Evolutionary conservation across 2,888 invertebrate genomes (phyloP).

Genomic region (Lasioglossum oenotherae): DNA sequence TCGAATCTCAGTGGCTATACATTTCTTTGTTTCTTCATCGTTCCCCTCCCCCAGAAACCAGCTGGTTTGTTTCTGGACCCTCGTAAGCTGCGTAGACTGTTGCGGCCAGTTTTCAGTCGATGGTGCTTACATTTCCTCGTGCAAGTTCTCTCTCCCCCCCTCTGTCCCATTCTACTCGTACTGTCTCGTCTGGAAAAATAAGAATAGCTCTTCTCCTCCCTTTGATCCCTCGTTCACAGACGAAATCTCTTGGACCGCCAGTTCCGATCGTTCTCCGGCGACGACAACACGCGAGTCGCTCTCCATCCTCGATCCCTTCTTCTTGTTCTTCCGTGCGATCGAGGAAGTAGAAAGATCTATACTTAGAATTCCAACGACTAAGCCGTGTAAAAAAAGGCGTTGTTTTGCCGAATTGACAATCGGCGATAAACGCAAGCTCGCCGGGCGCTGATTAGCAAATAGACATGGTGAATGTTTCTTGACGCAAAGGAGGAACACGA

Average conservation of each 20-base stretch:
- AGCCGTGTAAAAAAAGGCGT: background rate
- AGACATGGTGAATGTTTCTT: background rate
- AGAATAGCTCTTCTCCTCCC: constrained; percentile 57
- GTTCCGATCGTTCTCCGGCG: constrained; percentile 12
- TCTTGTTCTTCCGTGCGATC: background rate
- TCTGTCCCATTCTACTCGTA: constrained; percentile 1
- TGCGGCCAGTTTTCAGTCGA: constrained; percentile 47
- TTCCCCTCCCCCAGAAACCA: constrained; percentile 27
- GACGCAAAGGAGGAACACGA: background rate
- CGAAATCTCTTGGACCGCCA: constrained; percentile 24
- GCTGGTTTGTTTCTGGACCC: constrained; percentile 61
- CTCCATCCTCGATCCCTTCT: background rate
- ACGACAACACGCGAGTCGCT: constrained; percentile 12
- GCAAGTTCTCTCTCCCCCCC: background rate
- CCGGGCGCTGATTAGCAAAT: background rate
- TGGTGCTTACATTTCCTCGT: constrained; percentile 52
- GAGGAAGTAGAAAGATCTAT: background rate
- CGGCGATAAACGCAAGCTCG: background rate
- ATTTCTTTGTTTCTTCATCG: background rate
- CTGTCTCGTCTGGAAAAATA: constrained; percentile 45
- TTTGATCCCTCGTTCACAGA: constrained; percentile 24
- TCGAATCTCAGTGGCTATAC: too few species aligned
- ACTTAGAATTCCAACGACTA: background rate
- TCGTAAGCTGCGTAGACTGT: constrained; percentile 38
- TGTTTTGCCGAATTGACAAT: background rate